These are phyloP conservation scores for Octomys mimax DNA, from an alignment of 2,797 vertebrate genomes.

Conservation along the genomic window DNA sequence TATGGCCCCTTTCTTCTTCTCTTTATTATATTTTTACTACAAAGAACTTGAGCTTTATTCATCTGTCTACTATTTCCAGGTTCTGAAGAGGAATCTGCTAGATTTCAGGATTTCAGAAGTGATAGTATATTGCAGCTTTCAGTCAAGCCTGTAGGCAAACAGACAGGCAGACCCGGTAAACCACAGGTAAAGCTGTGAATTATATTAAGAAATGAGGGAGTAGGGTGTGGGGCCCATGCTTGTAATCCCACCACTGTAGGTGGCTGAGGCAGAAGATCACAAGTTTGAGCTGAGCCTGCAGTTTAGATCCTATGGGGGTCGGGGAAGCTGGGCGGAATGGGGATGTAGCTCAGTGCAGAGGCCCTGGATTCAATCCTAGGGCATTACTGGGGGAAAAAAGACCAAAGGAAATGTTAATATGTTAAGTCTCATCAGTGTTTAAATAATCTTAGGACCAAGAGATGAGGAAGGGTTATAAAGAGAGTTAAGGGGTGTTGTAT, in stretches of 20 bases:
- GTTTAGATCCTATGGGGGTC: background rate
- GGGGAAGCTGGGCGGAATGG: background rate
- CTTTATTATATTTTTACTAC: conserved; percentile 5
- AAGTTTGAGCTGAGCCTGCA: background rate
- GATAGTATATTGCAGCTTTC: conserved; percentile 7
- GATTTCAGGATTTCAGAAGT: conserved; percentile 48
- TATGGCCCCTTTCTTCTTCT: background rate
- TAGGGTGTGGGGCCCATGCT: background rate
- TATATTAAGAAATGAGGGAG: conserved; percentile 1
- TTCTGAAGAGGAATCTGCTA: conserved; percentile 38
- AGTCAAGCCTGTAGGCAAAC: conserved; percentile 12
- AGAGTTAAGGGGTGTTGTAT: background rate
- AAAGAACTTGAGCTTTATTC: conserved; percentile 24
- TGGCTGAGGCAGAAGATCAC: background rate
- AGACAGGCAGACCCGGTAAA: conserved; percentile 20
- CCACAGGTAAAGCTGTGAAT: conserved; percentile 23
- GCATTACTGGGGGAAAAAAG: background rate
- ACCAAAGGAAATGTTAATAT: background rate
- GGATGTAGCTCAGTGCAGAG: background rate
- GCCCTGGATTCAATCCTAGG: background rate
- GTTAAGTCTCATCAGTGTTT: conserved; percentile 39
- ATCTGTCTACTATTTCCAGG: conserved; percentile 52
- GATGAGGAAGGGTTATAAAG: background rate
- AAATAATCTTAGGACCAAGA: background rate
- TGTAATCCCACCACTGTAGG: background rate